Evolutionary conservation across 2,888 invertebrate species (phyloP), one percentile per base, ranked within the genome.

Genomic region (Sarcophaga carnaria): DNA sequence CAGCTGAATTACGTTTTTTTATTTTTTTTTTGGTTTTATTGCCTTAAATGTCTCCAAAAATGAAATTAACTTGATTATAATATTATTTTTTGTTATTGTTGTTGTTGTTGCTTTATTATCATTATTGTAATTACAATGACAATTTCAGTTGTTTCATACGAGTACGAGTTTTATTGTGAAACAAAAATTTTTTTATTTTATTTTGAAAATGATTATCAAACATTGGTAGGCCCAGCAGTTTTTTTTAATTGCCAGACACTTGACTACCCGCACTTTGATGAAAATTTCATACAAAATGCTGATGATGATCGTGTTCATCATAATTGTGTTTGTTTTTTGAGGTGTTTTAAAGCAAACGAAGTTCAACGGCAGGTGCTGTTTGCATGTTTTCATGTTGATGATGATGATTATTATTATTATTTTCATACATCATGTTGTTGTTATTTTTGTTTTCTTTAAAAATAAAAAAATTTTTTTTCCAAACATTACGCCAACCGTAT

Each of bases 1-100:
- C 71, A 66, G 20, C 70, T 84, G 70, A 70, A 54, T 71, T 22
- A 22, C 22, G 22, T 22, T 22, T 22, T 22, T 22, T 22, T 22
- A 1, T 22, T 22, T 22, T 22, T 20, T 20, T 22, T 22, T 47
- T 64, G n/a, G 62, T 60, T 11, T 60, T 72, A 54, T 83, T 64
- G 54, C n/a, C n/a, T 67, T 47, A 54, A 54, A 54, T 66, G 67
- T 69, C 60, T 78, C 77, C 76, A 83, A 86, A 82, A 82, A 80
- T 80, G 59, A 86, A 86, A 83, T 86, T 86, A 86, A 83, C 83
- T 80, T 79, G 70, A 79, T 82, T 79, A 25, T 71, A 69, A 64
- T 37, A 37, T 37, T 54, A 17, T 54, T 14, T 12, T 12, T 14
- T 37, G 37, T 22, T 22, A 1, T 22, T 37, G 37, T 37, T 37